A percentile compares a stretch with the other conserved stretches of the same genome.
These are phyloP conservation scores for Pachymerium ferrugineum DNA, from an alignment of 2,888 invertebrate species.

Conservation along the genomic window DNA sequence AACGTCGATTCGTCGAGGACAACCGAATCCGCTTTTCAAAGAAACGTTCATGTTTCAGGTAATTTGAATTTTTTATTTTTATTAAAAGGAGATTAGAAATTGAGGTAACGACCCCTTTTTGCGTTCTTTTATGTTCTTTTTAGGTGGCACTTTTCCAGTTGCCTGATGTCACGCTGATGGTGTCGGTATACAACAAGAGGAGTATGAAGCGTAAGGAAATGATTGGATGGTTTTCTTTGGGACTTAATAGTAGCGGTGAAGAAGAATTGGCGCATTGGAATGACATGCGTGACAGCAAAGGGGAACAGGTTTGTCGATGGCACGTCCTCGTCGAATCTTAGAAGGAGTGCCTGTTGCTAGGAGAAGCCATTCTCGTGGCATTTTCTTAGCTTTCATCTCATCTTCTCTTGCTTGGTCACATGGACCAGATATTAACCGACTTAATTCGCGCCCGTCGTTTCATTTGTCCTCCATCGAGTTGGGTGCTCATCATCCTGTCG, in stretches of 20 bases:
- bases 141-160: constrained; percentile 91
- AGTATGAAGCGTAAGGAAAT: constrained; percentile 92
- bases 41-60: constrained; percentile 95
- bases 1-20: constrained; percentile 83
- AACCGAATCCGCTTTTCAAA: constrained; percentile 92
- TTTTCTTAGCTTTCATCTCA: constrained; percentile 74
- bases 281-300: constrained; percentile 77
- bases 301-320: constrained; percentile 89
- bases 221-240: constrained; percentile 94
- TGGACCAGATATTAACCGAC: constrained; percentile 11
- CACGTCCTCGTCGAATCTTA: constrained; percentile 69
- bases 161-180: constrained; percentile 88
- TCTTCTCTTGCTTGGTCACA: constrained; percentile 55
- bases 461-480: constrained; percentile 20
- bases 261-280: constrained; percentile 90
- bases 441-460: constrained; percentile 19
- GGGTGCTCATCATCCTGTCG: constrained; percentile 15
- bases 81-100: not conserved
- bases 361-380: constrained; percentile 40
- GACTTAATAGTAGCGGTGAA: constrained; percentile 83
- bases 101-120: not conserved
- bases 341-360: constrained; percentile 42
- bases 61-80: constrained; percentile 38
- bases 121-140: too few species aligned
- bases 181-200: constrained; percentile 85